Conservation (phyloP, 2,797 vertebrate species). For the Spondyliosoma cantharus region DNA sequence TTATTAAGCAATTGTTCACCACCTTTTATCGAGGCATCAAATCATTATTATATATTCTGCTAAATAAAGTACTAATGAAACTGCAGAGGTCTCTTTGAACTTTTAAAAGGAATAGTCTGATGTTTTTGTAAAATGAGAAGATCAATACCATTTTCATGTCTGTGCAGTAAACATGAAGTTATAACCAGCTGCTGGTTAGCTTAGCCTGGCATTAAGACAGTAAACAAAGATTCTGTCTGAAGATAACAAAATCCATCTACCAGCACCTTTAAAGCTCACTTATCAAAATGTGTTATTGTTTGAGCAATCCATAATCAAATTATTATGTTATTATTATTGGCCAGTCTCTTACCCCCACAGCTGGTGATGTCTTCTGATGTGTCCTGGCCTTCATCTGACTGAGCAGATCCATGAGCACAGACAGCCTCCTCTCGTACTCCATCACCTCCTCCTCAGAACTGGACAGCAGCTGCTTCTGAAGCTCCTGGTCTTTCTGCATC, state of each 20-base stretch:
- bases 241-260: background rate
- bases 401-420: slow-evolving; percentile 85
- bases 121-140: background rate
- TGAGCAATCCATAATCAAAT: no score
- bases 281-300: no score
- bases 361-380: slow-evolving; percentile 27
- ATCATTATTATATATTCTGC: background rate
- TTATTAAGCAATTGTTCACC: no score
- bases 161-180: background rate
- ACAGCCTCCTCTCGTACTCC: slow-evolving; percentile 88
- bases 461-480: slow-evolving; percentile 88
- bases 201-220: no score
- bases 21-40: background rate
- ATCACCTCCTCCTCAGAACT: slow-evolving; percentile 86
- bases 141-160: background rate
- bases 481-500: slow-evolving; percentile 85
- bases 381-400: slow-evolving; percentile 75
- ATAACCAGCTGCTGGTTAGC: no score
- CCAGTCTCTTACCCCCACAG: slow-evolving; percentile 64
- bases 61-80: background rate
- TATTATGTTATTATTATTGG: no score
- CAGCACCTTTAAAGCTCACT: no score
- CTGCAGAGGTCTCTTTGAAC: background rate
- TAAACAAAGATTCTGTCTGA: background rate
- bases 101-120: background rate